Evolutionary conservation across 2,888 invertebrate species (phyloP).

Genomic region (Chloroclystis v-ata): DNA sequence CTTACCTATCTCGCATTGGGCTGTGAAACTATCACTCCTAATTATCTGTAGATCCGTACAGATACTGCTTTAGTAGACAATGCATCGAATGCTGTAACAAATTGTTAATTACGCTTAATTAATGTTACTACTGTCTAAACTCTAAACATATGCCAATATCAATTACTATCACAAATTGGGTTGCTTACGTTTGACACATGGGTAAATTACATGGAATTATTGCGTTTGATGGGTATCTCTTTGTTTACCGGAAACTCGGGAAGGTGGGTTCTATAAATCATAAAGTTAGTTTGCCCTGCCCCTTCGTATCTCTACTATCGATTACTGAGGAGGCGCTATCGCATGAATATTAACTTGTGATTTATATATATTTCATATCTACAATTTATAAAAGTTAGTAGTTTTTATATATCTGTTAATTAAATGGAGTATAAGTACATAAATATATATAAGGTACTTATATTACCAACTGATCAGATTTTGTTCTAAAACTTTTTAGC

Average conservation of each 20-base stretch:
- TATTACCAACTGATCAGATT: too few species aligned
- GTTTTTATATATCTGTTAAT: too few species aligned
- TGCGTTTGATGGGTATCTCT: slow-evolving; percentile 31
- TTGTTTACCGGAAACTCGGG: slow-evolving; percentile 36
- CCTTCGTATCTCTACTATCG: slow-evolving; percentile 41
- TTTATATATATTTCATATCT: background rate
- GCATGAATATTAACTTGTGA: slow-evolving; percentile 13
- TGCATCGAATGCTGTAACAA: slow-evolving; percentile 2
- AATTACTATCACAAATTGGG: slow-evolving; percentile 18
- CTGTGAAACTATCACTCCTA: background rate
- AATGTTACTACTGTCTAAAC: slow-evolving; percentile 15
- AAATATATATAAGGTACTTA: too few species aligned
- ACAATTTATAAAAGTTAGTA: too few species aligned
- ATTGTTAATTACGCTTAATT: slow-evolving; percentile 12
- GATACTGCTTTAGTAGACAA: background rate
- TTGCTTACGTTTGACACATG: slow-evolving; percentile 15
- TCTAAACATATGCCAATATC: slow-evolving; percentile 20
- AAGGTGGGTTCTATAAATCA: slow-evolving; percentile 47
- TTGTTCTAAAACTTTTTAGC: too few species aligned
- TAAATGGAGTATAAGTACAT: too few species aligned
- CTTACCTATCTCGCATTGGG: background rate
- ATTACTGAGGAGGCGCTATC: slow-evolving; percentile 33
- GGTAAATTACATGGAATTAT: slow-evolving; percentile 24
- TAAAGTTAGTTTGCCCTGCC: slow-evolving; percentile 42
- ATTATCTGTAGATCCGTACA: too few species aligned